Evolutionary conservation across 2,113 vertebrate genomes (phyloP).

Genomic region (Grammomys dolichurus): DNA sequence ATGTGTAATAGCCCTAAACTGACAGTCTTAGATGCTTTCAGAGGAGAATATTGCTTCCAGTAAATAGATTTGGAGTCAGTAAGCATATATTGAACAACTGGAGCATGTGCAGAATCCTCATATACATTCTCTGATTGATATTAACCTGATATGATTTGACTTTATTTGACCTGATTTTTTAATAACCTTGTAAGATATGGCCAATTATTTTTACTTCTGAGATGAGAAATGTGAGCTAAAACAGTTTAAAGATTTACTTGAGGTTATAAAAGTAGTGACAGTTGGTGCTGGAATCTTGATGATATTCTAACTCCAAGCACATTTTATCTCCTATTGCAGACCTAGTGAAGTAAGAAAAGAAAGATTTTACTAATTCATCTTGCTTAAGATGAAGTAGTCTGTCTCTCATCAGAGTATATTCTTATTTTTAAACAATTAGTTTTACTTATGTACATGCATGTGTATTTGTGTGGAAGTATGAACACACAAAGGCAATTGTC

Average conservation of each 20-base stretch:
- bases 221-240: background rate
- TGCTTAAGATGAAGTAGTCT: background rate
- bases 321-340: background rate
- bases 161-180: background rate
- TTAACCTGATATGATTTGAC: background rate
- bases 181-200: background rate
- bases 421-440: background rate
- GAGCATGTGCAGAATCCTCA: background rate
- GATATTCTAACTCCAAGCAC: background rate
- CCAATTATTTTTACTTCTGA: slow-evolving; percentile 21
- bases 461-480: background rate
- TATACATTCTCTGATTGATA: background rate
- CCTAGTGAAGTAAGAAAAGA: background rate
- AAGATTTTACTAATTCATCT: background rate
- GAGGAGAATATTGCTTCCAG: slow-evolving; percentile 1
- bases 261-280: background rate
- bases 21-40: slow-evolving; percentile 14
- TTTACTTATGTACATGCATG: background rate
- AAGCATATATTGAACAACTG: background rate
- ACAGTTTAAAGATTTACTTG: background rate
- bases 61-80: slow-evolving; percentile 40
- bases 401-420: fast-evolving
- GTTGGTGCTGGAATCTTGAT: background rate
- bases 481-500: background rate
- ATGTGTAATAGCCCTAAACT: background rate